phyloP scores from a whole-genome alignment of 2,888 invertebrate genomes.

The Epinotia ramella region DNA sequence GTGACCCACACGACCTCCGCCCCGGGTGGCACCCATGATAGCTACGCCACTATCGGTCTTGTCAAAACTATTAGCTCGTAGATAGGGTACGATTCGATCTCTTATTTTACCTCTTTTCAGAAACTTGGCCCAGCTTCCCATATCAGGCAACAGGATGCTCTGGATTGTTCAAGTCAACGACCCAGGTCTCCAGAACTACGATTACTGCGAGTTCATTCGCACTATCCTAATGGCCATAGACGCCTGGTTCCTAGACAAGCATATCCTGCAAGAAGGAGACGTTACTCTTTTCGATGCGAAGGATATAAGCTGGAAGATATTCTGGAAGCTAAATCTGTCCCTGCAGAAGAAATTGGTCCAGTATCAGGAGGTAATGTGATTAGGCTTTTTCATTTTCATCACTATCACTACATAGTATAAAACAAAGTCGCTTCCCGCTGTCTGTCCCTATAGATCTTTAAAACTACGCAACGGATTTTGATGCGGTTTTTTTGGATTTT shows the following conservation, averaged over 20 bases:
- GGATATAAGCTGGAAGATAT: slow-evolving; percentile 77
- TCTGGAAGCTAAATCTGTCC: slow-evolving; percentile 78
- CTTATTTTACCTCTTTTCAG: slow-evolving; percentile 8
- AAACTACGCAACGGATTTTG: too few species aligned
- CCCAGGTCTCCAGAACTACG: slow-evolving; percentile 64
- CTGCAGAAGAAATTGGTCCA: slow-evolving; percentile 83
- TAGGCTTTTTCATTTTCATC: too few species aligned
- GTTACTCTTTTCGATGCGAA: slow-evolving; percentile 26
- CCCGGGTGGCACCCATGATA: background rate
- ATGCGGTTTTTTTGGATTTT: too few species aligned
- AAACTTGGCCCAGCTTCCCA: background rate
- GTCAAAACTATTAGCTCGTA: background rate
- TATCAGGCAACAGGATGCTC: slow-evolving; percentile 51
- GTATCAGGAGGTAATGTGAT: slow-evolving; percentile 75
- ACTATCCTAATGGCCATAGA: slow-evolving; percentile 1
- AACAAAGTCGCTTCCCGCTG: too few species aligned
- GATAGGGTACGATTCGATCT: background rate
- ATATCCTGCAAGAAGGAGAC: slow-evolving; percentile 8
- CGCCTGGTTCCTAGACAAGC: slow-evolving; percentile 10
- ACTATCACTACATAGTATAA: too few species aligned
- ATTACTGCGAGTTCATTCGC: slow-evolving; percentile 22
- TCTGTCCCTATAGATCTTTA: too few species aligned
- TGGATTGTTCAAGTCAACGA: slow-evolving; percentile 83
- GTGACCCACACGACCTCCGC: too few species aligned
- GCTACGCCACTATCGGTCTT: background rate